Conservation (phyloP, 23 tunicate genomes). For the Clavelina lepadiformis region DNA sequence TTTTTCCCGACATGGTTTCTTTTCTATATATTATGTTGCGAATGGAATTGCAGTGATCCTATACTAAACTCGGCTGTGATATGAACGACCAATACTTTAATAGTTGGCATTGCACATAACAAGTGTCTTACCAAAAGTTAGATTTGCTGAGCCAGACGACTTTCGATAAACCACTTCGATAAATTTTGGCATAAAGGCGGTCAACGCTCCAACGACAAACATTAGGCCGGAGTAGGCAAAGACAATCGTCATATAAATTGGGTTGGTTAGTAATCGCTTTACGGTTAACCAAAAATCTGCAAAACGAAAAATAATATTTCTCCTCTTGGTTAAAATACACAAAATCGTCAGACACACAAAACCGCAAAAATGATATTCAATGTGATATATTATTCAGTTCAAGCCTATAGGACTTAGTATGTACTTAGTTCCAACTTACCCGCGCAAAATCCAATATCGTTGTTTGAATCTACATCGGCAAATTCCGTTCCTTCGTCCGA, state of each 20-base stretch:
- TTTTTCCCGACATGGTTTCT: too few relatives aligned
- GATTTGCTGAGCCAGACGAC: slow-evolving; percentile 42
- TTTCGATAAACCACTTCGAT: slow-evolving; percentile 65
- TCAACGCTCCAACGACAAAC: slow-evolving; percentile 67
- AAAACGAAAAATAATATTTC: neutral
- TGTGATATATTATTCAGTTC: too few relatives aligned
- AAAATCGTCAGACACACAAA: neutral
- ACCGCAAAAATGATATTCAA: neutral
- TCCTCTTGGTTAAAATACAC: neutral
- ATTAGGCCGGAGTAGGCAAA: slow-evolving; percentile 73
- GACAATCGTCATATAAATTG: slow-evolving; percentile 43
- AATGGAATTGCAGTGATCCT: too few relatives aligned
- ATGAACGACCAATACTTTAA: too few relatives aligned
- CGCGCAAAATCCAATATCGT: too few relatives aligned
- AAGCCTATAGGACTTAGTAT: too few relatives aligned
- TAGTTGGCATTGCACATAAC: too few relatives aligned
- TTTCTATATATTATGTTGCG: too few relatives aligned
- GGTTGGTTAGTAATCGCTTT: slow-evolving; percentile 43
- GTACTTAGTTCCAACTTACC: too few relatives aligned
- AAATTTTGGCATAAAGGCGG: slow-evolving; percentile 92
- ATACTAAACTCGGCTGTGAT: too few relatives aligned
- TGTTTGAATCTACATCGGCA: too few relatives aligned
- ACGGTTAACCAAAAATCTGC: slow-evolving; percentile 56
- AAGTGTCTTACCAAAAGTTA: slow-evolving; percentile 90
- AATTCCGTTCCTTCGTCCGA: too few relatives aligned